A percentile compares a stretch with the other conserved stretches of the same genome.
phyloP scores from a whole-genome alignment of 2,888 invertebrate genomes.

The Tetragonula carbonaria region DNA sequence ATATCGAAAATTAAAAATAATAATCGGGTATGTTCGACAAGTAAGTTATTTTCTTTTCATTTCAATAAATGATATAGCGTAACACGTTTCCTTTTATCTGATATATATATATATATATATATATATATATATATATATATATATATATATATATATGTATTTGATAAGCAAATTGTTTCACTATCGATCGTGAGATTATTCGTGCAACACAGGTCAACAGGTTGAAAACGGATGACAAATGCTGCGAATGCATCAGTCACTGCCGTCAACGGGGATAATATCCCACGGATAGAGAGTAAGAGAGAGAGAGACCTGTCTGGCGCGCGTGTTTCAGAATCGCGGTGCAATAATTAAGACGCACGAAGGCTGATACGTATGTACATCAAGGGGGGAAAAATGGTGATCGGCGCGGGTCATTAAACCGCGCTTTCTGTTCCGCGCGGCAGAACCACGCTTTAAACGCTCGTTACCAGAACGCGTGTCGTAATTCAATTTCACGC shows the following conservation, averaged over 20 bases:
- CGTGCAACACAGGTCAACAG: not conserved
- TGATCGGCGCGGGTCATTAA: conserved; percentile 43
- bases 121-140: too few species aligned
- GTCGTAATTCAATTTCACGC: conserved; percentile 76
- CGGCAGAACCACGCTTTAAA: conserved; percentile 32
- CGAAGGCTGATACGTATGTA: conserved; percentile 5
- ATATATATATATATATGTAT: too few species aligned
- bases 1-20: too few species aligned
- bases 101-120: too few species aligned
- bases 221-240: not conserved
- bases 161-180: too few species aligned
- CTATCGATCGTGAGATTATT: too few species aligned
- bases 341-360: conserved; percentile 47
- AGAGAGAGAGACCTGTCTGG: not conserved
- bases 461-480: conserved; percentile 58
- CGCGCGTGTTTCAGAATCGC: not conserved
- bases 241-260: too few species aligned
- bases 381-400: not conserved
- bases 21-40: too few species aligned
- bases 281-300: not conserved
- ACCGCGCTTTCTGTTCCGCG: conserved; percentile 29
- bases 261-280: not conserved
- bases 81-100: too few species aligned
- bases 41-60: too few species aligned
- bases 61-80: too few species aligned